A percentile compares a stretch with the other conserved stretches of the same genome.
Evolutionary conservation across 2,113 vertebrate genomes (phyloP).

Genomic region (Speoplatyrhinus poulsoni): DNA sequence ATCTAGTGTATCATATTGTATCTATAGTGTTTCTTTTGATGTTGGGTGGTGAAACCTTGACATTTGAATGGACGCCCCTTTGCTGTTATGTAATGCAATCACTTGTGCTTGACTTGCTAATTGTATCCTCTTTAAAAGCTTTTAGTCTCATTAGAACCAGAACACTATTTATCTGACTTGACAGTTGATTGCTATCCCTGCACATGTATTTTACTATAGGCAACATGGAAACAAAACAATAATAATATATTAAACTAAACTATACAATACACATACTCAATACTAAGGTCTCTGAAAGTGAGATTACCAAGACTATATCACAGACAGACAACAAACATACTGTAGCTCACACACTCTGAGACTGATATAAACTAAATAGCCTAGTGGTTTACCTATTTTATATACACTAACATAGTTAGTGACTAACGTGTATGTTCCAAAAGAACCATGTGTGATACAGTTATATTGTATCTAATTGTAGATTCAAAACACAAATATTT

Average conservation of each 20-base stretch:
- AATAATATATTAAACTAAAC: no score
- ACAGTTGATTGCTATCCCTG: slow-evolving; percentile 16
- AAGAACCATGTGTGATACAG: neutral
- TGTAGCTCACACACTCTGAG: no score
- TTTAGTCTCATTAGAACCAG: slow-evolving; percentile 69
- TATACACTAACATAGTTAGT: no score
- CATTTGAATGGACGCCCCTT: slow-evolving; percentile 62
- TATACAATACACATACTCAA: neutral
- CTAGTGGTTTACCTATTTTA: no score
- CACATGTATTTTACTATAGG: slow-evolving; percentile 10
- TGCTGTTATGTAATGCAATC: slow-evolving; percentile 71
- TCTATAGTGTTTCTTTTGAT: slow-evolving; percentile 1
- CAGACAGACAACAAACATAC: no score
- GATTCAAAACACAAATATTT: neutral
- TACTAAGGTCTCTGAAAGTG: no score
- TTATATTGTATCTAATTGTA: neutral
- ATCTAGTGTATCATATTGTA: neutral
- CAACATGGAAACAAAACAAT: no score
- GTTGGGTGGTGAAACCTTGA: slow-evolving; percentile 63
- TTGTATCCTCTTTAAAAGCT: slow-evolving; percentile 70
- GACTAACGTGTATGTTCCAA: neutral
- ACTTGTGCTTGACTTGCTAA: slow-evolving; percentile 65
- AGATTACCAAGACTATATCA: no score
- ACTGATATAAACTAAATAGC: no score
- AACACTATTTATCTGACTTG: slow-evolving; percentile 67